Percentiles rank a stretch among this genome's conserved stretches.
Evolutionary conservation across 2,797 vertebrate species (phyloP).

Genomic region (Masticophis lateralis): DNA sequence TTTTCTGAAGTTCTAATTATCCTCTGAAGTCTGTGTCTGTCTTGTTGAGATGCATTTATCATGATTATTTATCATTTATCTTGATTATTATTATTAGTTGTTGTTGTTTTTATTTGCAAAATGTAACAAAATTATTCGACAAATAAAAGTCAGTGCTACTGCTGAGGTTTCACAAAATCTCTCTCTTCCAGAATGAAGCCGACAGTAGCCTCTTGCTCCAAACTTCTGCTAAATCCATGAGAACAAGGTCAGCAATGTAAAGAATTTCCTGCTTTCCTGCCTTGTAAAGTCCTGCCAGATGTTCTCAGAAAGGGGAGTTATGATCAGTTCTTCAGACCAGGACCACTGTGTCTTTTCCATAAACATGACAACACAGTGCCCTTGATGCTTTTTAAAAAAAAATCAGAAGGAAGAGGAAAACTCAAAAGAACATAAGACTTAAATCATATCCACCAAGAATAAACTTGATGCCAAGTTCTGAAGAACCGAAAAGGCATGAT

Average conservation of each 20-base stretch:
- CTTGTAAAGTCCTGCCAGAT: constrained; percentile 46
- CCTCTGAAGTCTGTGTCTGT: too few species aligned
- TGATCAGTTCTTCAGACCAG: constrained; percentile 44
- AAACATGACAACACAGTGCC: constrained; percentile 21
- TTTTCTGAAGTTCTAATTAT: too few species aligned
- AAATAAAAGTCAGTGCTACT: constrained; percentile 37
- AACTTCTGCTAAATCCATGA: constrained; percentile 56
- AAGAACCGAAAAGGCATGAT: constrained; percentile 21
- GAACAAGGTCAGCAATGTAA: constrained; percentile 58
- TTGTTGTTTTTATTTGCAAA: background rate
- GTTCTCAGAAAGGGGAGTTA: constrained; percentile 42
- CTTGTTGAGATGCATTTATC: too few species aligned
- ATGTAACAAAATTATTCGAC: background rate
- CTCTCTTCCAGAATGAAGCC: constrained; percentile 5
- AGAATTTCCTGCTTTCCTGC: constrained; percentile 70
- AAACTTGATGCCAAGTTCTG: constrained; percentile 16
- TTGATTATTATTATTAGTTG: background rate
- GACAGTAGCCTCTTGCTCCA: constrained; percentile 39
- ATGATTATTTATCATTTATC: background rate
- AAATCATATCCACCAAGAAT: constrained; percentile 14
- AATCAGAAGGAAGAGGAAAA: background rate
- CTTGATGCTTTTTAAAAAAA: constrained; percentile 1
- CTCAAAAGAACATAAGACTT: background rate
- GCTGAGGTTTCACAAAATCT: constrained; percentile 34
- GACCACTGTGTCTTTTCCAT: constrained; percentile 13